Conservation (phyloP, 2,113 vertebrate genomes). For the Choloepus hoffmanni region DNA sequence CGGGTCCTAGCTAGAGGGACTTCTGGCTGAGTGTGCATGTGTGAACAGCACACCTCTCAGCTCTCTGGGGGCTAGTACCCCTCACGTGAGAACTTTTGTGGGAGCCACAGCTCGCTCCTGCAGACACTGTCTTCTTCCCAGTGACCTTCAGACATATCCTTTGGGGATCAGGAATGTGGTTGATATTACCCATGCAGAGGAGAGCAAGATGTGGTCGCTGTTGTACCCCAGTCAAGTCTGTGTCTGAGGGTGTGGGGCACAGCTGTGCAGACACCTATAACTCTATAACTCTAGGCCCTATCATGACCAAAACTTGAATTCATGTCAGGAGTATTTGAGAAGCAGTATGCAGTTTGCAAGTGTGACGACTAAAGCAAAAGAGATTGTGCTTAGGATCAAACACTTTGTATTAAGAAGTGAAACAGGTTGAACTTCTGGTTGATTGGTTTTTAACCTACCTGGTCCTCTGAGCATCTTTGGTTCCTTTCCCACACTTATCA, state of each 20-base stretch:
- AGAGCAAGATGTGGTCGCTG: background rate
- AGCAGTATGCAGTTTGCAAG: constrained; percentile 15
- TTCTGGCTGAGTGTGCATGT: background rate
- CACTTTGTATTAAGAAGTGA: background rate
- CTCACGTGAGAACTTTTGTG: constrained; percentile 3
- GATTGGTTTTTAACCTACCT: background rate
- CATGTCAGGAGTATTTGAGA: constrained; percentile 18
- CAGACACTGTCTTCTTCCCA: constrained; percentile 23
- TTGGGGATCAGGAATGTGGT: background rate
- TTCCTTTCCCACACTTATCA: background rate
- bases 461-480: background rate
- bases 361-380: constrained; percentile 2
- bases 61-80: background rate
- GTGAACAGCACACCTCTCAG: background rate
- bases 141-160: constrained; percentile 11
- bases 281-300: background rate
- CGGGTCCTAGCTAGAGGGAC: background rate
- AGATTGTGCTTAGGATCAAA: background rate
- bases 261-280: background rate
- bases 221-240: background rate
- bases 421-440: background rate
- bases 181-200: background rate
- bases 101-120: background rate
- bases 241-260: background rate
- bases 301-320: background rate